phyloP scores from a whole-genome alignment of 2,113 vertebrate genomes.

The Sander lucioperca region DNA sequence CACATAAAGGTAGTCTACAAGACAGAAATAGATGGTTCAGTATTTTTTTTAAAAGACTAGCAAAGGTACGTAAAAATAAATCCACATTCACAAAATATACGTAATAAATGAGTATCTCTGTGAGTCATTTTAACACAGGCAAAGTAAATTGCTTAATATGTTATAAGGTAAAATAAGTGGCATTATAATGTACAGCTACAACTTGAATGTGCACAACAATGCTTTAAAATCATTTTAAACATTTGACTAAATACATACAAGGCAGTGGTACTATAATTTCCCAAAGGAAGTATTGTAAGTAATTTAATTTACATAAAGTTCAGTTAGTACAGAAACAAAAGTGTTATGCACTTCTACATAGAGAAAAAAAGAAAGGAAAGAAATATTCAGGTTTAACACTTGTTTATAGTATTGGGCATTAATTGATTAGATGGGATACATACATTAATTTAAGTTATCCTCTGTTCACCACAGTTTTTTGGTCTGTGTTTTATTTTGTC shows the following conservation, averaged over 20 bases:
- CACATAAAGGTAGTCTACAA: slow-evolving; percentile 78
- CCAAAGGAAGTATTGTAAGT: too few species aligned
- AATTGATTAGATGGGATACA: background rate
- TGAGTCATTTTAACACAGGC: background rate
- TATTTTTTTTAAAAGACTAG: background rate
- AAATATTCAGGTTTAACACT: too few species aligned
- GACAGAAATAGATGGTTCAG: slow-evolving; percentile 12
- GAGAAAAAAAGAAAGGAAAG: too few species aligned
- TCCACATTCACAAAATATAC: background rate
- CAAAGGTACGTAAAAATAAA: background rate
- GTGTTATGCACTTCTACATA: too few species aligned
- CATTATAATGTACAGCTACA: background rate
- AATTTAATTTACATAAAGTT: too few species aligned
- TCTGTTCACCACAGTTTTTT: background rate
- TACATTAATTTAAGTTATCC: background rate
- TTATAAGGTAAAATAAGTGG: background rate
- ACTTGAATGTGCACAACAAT: background rate
- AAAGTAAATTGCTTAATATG: too few species aligned
- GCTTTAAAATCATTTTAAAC: too few species aligned
- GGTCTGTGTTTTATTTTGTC: background rate
- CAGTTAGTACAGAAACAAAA: too few species aligned
- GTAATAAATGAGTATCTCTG: background rate
- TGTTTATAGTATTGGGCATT: background rate
- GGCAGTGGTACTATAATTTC: too few species aligned
- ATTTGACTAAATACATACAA: too few species aligned